Conservation (phyloP, 2,113 vertebrate genomes). For the Probosciger aterrimus region DNA sequence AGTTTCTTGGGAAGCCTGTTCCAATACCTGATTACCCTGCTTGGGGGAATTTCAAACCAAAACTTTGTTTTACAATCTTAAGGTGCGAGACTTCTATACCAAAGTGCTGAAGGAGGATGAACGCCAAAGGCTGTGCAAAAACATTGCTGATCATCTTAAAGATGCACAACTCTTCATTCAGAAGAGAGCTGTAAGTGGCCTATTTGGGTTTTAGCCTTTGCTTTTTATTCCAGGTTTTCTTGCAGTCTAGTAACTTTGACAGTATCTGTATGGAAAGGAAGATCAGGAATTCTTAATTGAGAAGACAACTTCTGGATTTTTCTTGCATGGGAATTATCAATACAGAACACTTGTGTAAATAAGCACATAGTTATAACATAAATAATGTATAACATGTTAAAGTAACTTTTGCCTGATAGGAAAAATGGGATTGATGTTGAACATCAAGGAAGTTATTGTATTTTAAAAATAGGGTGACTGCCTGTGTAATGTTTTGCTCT, state of each 20-base stretch:
- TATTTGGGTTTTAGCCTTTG: neutral
- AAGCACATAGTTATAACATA: neutral
- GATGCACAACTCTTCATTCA: conserved; percentile 92
- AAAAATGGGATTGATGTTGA: neutral
- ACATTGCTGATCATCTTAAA: conserved; percentile 84
- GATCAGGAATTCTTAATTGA: neutral
- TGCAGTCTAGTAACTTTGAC: neutral
- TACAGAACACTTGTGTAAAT: neutral
- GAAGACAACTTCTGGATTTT: neutral
- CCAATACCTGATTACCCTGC: neutral
- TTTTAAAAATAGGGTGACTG: neutral
- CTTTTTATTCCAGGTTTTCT: neutral
- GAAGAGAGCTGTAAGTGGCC: conserved; percentile 82
- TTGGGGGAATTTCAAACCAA: neutral
- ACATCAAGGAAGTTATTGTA: neutral
- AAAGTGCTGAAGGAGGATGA: conserved; percentile 85
- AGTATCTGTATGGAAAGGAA: neutral
- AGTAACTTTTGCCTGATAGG: neutral
- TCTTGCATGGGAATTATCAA: neutral
- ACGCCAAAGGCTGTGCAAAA: conserved; percentile 85
- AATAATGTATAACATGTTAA: neutral
- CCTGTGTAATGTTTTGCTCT: neutral
- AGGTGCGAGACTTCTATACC: conserved; percentile 87
- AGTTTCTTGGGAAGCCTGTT: neutral
- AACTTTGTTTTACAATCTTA: neutral